Conservation (phyloP, 92 coral and sea anemone genomes). For the Phymanthus crucifer region DNA sequence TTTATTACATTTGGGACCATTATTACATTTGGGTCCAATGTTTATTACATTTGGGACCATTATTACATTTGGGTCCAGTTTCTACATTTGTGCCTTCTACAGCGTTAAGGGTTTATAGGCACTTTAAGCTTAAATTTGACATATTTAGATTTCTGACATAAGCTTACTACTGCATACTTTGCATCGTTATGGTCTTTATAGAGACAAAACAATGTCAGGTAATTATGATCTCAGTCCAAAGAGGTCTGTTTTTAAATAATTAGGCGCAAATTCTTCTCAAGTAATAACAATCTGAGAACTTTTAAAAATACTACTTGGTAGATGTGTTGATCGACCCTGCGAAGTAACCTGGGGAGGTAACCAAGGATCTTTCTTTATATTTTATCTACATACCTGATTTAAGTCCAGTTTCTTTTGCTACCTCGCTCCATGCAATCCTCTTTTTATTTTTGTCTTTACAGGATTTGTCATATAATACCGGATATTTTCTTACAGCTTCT, state of each 20-base stretch:
- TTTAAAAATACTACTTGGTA: neutral
- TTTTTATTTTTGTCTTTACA: constrained; percentile 44
- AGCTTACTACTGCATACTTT: neutral
- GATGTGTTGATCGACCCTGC: neutral
- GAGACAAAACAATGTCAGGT: neutral
- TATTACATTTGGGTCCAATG: too few species aligned
- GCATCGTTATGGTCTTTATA: neutral
- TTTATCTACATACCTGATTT: constrained; percentile 20
- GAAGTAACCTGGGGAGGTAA: neutral
- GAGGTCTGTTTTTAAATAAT: neutral
- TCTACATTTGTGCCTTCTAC: too few species aligned
- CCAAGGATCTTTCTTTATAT: neutral
- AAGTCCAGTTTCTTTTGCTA: constrained; percentile 32
- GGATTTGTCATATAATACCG: constrained; percentile 54
- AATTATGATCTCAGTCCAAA: neutral
- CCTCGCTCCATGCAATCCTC: constrained; percentile 52
- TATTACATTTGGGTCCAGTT: too few species aligned
- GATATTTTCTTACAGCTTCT: constrained; percentile 48
- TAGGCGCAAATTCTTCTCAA: neutral
- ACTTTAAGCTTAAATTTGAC: too few species aligned
- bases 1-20: too few species aligned
- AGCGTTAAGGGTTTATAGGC: too few species aligned
- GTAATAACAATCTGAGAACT: neutral
- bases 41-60: too few species aligned
- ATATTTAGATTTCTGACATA: too few species aligned